Evolutionary conservation across 2,113 vertebrate species (phyloP).

Genomic region (Cyphomyrus plagiostoma): DNA sequence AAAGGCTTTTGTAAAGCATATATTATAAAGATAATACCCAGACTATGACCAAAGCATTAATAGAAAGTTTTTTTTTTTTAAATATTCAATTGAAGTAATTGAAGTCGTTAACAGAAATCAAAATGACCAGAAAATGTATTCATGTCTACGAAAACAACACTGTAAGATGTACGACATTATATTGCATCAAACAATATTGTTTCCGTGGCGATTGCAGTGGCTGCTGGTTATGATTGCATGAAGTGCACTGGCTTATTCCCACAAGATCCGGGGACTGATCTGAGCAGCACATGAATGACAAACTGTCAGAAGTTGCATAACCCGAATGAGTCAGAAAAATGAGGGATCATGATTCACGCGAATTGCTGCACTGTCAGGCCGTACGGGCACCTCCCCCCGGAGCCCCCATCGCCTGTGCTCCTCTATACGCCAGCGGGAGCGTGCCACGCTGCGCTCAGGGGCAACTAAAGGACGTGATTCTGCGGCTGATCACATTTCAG

Average conservation of each 20-base stretch:
- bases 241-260: neutral
- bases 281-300: slow-evolving; percentile 2
- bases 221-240: neutral
- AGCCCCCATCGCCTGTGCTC: neutral
- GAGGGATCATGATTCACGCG: slow-evolving; percentile 14
- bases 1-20: neutral
- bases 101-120: neutral
- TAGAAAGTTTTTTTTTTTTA: neutral
- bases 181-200: neutral
- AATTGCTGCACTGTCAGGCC: neutral
- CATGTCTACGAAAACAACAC: neutral
- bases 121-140: neutral
- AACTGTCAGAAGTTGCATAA: slow-evolving; percentile 11
- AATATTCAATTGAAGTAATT: neutral
- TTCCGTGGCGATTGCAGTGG: neutral
- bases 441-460: neutral
- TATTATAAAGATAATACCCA: neutral
- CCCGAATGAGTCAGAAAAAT: slow-evolving; percentile 19
- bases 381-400: neutral
- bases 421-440: neutral
- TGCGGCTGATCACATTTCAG: neutral
- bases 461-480: neutral
- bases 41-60: neutral
- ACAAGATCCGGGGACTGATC: neutral
- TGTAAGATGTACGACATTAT: neutral